A percentile compares a stretch with the other conserved stretches of the same genome.
phyloP scores from a whole-genome alignment of 2,113 vertebrate species.

The Dipodomys stephensi region DNA sequence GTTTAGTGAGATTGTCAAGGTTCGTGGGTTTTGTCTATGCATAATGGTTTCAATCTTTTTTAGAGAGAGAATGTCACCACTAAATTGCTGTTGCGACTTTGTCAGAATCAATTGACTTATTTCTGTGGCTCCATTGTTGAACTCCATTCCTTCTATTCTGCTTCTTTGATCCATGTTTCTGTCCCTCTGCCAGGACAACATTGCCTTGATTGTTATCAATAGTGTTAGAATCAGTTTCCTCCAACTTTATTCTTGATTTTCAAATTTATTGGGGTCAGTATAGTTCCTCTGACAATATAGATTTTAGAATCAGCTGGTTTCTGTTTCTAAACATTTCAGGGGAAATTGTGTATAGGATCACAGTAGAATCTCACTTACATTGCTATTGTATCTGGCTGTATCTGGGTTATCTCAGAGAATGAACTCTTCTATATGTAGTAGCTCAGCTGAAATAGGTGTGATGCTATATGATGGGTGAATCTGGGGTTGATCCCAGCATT shows the following conservation, averaged over 20 bases:
- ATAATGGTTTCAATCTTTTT: background rate
- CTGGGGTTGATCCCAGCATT: background rate
- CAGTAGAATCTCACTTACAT: background rate
- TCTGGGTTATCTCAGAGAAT: background rate
- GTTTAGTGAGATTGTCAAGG: background rate
- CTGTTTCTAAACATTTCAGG: background rate
- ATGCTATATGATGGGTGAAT: background rate
- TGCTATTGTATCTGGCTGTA: background rate
- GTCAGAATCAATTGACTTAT: background rate
- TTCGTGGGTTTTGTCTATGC: background rate
- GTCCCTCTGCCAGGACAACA: background rate
- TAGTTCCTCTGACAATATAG: background rate
- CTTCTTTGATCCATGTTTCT: background rate
- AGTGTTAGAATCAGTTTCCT: background rate
- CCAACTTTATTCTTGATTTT: background rate
- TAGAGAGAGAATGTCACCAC: background rate
- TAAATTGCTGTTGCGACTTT: background rate
- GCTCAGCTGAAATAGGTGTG: background rate
- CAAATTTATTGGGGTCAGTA: background rate
- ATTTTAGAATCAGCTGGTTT: conserved; percentile 21
- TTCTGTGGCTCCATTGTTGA: background rate
- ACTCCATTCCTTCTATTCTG: background rate
- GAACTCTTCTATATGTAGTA: background rate
- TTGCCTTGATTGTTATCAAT: background rate
- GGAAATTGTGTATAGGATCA: background rate